phyloP scores from a whole-genome alignment of 2,113 vertebrate genomes.

The Podarcis cretensis region DNA sequence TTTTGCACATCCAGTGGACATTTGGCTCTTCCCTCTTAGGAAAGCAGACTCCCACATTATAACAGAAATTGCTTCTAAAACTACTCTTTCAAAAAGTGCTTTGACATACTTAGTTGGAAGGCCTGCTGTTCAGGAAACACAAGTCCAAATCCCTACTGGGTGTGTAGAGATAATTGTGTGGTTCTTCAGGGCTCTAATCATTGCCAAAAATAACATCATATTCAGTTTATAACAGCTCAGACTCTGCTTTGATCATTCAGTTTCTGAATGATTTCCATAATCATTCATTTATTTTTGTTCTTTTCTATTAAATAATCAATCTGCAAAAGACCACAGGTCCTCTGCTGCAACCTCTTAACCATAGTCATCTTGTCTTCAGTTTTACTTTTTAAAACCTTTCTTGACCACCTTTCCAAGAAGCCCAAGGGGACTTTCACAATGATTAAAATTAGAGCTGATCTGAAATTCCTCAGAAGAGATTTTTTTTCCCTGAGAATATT shows the following conservation, averaged over 20 bases:
- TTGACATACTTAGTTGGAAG: not conserved
- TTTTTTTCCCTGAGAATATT: not conserved
- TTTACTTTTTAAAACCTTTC: not conserved
- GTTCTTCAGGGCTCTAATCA: not conserved
- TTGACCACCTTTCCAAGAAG: not conserved
- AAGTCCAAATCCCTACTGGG: constrained; percentile 17
- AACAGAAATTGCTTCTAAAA: not conserved
- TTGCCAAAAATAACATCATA: constrained; percentile 30
- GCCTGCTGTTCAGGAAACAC: constrained; percentile 20
- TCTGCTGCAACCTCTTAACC: not conserved
- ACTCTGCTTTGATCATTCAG: constrained; percentile 8
- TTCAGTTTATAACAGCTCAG: constrained; percentile 20
- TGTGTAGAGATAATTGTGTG: constrained; percentile 23
- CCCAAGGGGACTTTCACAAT: not conserved
- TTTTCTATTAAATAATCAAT: not conserved
- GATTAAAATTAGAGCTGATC: not conserved
- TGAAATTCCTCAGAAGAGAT: not conserved
- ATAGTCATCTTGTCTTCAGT: not conserved
- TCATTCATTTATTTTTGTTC: not conserved
- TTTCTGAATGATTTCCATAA: not conserved
- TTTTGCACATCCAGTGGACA: not conserved
- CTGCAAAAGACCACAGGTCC: not conserved
- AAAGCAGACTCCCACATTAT: not conserved
- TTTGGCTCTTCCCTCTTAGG: not conserved
- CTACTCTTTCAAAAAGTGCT: not conserved